Evolutionary conservation across 2,888 invertebrate genomes (phyloP).

Genomic region (Agrochola circellaris): DNA sequence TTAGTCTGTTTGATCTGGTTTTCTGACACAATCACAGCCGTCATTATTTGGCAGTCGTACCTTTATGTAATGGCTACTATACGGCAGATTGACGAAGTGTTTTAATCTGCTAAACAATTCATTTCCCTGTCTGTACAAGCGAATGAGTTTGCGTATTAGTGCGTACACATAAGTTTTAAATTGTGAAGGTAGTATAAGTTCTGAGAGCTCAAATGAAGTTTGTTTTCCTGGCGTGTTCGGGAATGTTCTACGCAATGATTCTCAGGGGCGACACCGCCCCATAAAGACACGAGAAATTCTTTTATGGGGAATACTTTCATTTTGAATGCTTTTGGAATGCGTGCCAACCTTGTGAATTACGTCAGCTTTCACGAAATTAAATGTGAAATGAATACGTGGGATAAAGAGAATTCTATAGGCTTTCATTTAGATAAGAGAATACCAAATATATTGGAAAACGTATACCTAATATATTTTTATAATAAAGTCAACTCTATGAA

Average conservation of each 20-base stretch:
- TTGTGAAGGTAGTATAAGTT: not conserved
- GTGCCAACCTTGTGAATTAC: conserved; percentile 14
- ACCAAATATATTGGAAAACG: not conserved
- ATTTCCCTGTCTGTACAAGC: not conserved
- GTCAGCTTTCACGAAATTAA: conserved; percentile 25
- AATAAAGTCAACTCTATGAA: not conserved
- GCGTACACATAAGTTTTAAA: no score
- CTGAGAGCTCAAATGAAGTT: not conserved
- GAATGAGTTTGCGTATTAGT: not conserved
- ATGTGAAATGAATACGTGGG: conserved; percentile 15
- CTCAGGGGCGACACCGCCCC: not conserved
- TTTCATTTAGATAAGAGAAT: not conserved
- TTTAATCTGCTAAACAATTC: not conserved
- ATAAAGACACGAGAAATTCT: conserved; percentile 10
- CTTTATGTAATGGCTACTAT: not conserved
- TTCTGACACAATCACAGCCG: no score
- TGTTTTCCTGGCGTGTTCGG: not conserved
- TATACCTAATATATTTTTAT: not conserved
- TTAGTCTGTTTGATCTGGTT: no score
- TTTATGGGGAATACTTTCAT: conserved; percentile 26
- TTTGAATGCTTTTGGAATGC: conserved; percentile 18
- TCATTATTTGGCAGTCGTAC: not conserved
- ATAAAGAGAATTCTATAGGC: not conserved
- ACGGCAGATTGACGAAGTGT: not conserved
- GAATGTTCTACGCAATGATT: conserved; percentile 10